Conservation (phyloP, 2,888 invertebrate species). For the Invenusta paracnida region DNA sequence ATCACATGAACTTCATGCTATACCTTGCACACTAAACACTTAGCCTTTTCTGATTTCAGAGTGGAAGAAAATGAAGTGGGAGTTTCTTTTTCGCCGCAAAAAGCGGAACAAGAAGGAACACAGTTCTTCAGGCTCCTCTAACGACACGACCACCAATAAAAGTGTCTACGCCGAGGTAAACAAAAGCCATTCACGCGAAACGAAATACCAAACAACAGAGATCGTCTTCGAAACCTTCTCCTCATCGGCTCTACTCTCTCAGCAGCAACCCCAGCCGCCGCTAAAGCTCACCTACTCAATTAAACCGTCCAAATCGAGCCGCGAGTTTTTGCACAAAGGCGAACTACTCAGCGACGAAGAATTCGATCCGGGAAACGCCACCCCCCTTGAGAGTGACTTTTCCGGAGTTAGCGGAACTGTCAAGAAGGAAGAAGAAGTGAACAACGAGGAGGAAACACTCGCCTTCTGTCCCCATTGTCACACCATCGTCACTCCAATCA, state of each 20-base stretch:
- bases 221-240: background rate
- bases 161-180: background rate
- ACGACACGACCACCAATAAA: too few relatives aligned
- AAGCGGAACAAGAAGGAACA: background rate
- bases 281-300: background rate
- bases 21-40: too few relatives aligned
- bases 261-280: background rate
- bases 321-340: background rate
- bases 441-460: background rate
- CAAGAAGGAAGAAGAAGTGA: background rate
- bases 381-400: background rate
- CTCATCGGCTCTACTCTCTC: background rate
- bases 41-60: too few relatives aligned
- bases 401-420: background rate
- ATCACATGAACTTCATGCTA: too few relatives aligned
- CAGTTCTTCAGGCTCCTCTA: background rate
- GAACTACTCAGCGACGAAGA: constrained; percentile 9
- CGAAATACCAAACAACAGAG: background rate
- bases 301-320: background rate
- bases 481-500: background rate
- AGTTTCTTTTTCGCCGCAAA: constrained; percentile 5
- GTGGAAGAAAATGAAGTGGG: background rate
- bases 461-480: constrained; percentile 28
- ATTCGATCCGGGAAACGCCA: background rate
- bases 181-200: background rate